These are phyloP conservation scores for Hesperophylax magnus DNA, from an alignment of 1,140 invertebrate genomes.

Conservation along the genomic window DNA sequence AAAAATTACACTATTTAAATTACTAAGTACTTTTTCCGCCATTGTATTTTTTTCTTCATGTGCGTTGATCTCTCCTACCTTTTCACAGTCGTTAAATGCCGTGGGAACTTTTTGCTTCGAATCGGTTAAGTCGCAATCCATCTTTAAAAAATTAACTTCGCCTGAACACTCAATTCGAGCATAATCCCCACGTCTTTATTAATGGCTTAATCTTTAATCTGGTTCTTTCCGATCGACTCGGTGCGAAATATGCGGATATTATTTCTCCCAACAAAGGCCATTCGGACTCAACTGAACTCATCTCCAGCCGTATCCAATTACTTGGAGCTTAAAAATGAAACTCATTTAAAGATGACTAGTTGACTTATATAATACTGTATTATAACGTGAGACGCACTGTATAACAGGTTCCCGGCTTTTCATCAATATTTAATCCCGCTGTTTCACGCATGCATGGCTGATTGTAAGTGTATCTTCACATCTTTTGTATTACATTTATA, in stretches of 20 bases:
- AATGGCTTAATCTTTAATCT: not conserved
- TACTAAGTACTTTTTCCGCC: too few species aligned
- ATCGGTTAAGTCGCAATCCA: not conserved
- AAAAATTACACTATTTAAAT: too few species aligned
- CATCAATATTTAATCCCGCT: not conserved
- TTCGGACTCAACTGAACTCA: not conserved
- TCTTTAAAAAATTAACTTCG: too few species aligned
- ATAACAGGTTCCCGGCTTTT: not conserved
- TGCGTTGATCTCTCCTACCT: too few species aligned
- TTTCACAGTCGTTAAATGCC: not conserved
- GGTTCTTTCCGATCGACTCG: not conserved
- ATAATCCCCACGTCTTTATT: not conserved
- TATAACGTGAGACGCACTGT: not conserved
- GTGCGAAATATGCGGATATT: not conserved
- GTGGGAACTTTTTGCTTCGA: not conserved
- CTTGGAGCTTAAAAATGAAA: not conserved
- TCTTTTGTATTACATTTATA: too few species aligned
- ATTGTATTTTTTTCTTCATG: too few species aligned
- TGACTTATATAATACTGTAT: too few species aligned
- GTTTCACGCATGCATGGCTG: not conserved
- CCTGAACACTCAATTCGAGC: too few species aligned
- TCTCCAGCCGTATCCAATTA: slow-evolving; percentile 1
- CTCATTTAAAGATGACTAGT: slow-evolving; percentile 17
- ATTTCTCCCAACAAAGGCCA: not conserved
- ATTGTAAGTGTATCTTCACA: too few species aligned